A percentile compares a stretch with the other conserved stretches of the same genome.
Evolutionary conservation across 2,888 invertebrate species (phyloP).

Genomic region (Sceliomorpha sp.): DNA sequence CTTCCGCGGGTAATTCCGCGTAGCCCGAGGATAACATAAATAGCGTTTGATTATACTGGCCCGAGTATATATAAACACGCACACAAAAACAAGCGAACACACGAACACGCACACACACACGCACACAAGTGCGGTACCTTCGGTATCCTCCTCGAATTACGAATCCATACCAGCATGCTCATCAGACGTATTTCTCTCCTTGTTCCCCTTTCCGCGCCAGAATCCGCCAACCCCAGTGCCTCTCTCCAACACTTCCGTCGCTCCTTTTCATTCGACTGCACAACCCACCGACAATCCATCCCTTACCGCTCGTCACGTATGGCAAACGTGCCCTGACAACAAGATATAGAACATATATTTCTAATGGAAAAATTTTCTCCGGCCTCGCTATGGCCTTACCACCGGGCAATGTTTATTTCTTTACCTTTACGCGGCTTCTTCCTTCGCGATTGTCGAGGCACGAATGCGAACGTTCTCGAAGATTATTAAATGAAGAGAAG

Average conservation of each 20-base stretch:
- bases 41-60: slow-evolving; percentile 36
- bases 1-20: slow-evolving; percentile 8
- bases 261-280: slow-evolving; percentile 39
- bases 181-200: slow-evolving; percentile 20
- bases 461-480: too few relatives aligned
- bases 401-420: slow-evolving; percentile 12
- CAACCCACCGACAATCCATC: slow-evolving; percentile 49
- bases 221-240: slow-evolving; percentile 3
- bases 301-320: slow-evolving; percentile 61
- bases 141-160: slow-evolving; percentile 32
- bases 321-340: slow-evolving; percentile 63
- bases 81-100: too few relatives aligned
- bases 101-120: too few relatives aligned
- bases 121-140: too few relatives aligned
- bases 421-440: slow-evolving; percentile 5
- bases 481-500: too few relatives aligned
- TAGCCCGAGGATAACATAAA: slow-evolving; percentile 35
- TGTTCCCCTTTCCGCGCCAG: slow-evolving; percentile 3
- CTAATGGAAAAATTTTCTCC: slow-evolving; percentile 67
- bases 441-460: too few relatives aligned
- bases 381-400: slow-evolving; percentile 25
- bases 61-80: slow-evolving; percentile 13
- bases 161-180: slow-evolving; percentile 20
- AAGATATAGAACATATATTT: slow-evolving; percentile 61
- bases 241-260: slow-evolving; percentile 33